Percentiles rank a stretch among this genome's conserved stretches.
These are phyloP conservation scores for Antheraea pernyi DNA, from an alignment of 1,140 invertebrate species.

Conservation along the genomic window DNA sequence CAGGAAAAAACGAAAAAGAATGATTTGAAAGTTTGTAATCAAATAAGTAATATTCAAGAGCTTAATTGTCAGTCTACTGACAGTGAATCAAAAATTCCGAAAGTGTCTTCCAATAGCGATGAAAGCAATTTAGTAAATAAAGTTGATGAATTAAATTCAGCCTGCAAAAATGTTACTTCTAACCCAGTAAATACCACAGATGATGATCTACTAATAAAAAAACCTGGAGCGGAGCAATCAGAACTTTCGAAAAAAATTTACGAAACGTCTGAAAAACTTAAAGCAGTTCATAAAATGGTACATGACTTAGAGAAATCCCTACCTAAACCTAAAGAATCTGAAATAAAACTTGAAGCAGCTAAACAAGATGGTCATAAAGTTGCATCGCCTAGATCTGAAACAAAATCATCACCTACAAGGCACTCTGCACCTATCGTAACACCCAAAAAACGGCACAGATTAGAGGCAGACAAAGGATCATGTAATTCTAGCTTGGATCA, in stretches of 20 bases:
- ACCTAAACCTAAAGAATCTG: conserved; percentile 69
- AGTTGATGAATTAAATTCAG: conserved; percentile 9
- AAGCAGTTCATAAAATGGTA: conserved; percentile 76
- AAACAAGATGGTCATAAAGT: conserved; percentile 59
- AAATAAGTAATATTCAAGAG: conserved; percentile 31
- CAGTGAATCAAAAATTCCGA: conserved; percentile 27
- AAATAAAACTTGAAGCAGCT: conserved; percentile 46
- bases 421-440: conserved; percentile 73
- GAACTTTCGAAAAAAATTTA: conserved; percentile 77
- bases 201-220: conserved; percentile 64
- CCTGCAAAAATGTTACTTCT: conserved; percentile 32
- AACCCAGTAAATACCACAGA: conserved; percentile 49
- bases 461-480: conserved; percentile 70
- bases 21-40: conserved; percentile 35
- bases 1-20: conserved; percentile 64
- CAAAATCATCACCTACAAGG: conserved; percentile 58
- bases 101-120: conserved; percentile 17
- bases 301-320: conserved; percentile 74
- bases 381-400: conserved; percentile 61
- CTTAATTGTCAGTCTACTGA: conserved; percentile 42
- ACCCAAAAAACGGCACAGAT: conserved; percentile 80
- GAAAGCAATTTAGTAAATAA: conserved; percentile 23
- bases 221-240: conserved; percentile 67
- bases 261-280: conserved; percentile 76
- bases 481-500: conserved; percentile 66